Percentiles rank a stretch among this genome's conserved stretches.
phyloP scores from a whole-genome alignment of 2,888 invertebrate species.

The Xanthorhoe designata region DNA sequence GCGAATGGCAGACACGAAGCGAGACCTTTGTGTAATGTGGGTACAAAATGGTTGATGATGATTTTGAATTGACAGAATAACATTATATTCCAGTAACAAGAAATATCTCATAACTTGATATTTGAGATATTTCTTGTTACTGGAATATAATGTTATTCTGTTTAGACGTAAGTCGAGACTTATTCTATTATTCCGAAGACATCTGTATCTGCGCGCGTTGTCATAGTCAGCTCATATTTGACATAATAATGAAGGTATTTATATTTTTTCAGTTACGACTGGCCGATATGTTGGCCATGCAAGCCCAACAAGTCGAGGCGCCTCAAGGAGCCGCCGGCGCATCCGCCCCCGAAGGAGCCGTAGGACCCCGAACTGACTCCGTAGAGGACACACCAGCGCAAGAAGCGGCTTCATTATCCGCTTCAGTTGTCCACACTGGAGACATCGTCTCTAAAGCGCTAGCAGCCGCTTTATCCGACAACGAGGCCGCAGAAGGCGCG shows the following conservation, averaged over 20 bases:
- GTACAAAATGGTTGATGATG: too few relatives aligned
- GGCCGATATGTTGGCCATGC: neutral
- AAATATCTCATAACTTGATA: too few relatives aligned
- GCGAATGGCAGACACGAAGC: too few relatives aligned
- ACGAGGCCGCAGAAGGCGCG: neutral
- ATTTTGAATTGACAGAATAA: too few relatives aligned
- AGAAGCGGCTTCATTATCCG: neutral
- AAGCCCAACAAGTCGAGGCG: conserved; percentile 4
- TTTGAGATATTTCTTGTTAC: too few relatives aligned
- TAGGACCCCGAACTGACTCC: neutral
- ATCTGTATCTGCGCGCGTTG: too few relatives aligned
- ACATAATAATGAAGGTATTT: neutral
- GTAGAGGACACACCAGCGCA: neutral
- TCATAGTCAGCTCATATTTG: neutral
- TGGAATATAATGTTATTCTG: too few relatives aligned
- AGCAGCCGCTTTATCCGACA: neutral
- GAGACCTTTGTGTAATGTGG: too few relatives aligned
- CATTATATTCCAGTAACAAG: too few relatives aligned
- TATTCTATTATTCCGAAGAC: too few relatives aligned
- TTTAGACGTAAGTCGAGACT: too few relatives aligned
- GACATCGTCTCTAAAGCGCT: neutral
- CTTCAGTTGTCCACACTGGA: neutral
- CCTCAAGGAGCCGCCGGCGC: neutral
- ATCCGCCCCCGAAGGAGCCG: conserved; percentile 1
- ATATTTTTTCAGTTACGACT: conserved; percentile 4